Base-by-base conservation (phyloP, 2,113 vertebrate species). In the Choloepus hoffmanni region DNA sequence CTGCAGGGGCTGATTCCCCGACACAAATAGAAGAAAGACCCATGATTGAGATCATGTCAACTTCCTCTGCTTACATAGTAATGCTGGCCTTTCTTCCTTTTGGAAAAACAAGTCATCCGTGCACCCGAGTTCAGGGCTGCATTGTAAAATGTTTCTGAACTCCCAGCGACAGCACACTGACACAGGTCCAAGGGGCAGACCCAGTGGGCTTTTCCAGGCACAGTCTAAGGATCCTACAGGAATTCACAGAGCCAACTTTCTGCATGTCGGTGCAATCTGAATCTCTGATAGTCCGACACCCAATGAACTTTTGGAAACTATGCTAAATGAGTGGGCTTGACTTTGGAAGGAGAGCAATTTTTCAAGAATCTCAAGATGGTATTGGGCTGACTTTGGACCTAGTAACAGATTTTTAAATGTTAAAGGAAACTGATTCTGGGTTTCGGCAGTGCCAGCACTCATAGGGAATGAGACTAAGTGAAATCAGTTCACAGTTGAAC, bases 41-140 rank as follows among this genome's bases (percentile, higher is more conserved):
- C 2, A 2, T 93, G 97, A 98, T 98, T 98, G 98, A 98, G 98
- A 98, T 96, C 97, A 97, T 97, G 97, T 97, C 97, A 95, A 92
- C 97, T 98, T 98, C 97, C 98, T 97, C 97, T 96, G 93, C 97
- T 98, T 85, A 84, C 96, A 95, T 70, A 95, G 95, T 97, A 97
- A 97, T 76, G 53, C 3, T 8, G 10, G 83, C 95, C 96, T 96
- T 97, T 95, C 97, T 95, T 84, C 97, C 95, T 98, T 97, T 58
- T 1, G 48, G 68, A 48, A 76, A 97, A 98, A 94, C 97, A 97
- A 98, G 97, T 98, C 97, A 98, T 95, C 96, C 89, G 0, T 98
- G 97, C 83, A 87, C 58, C 58, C 53, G 74, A 94, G 97, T 92
- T 94, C 98, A 97, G 92, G 16, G 3, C 50, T 2, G 8, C 89